phyloP scores from a whole-genome alignment of 2,113 vertebrate species.

The Mirounga angustirostris region DNA sequence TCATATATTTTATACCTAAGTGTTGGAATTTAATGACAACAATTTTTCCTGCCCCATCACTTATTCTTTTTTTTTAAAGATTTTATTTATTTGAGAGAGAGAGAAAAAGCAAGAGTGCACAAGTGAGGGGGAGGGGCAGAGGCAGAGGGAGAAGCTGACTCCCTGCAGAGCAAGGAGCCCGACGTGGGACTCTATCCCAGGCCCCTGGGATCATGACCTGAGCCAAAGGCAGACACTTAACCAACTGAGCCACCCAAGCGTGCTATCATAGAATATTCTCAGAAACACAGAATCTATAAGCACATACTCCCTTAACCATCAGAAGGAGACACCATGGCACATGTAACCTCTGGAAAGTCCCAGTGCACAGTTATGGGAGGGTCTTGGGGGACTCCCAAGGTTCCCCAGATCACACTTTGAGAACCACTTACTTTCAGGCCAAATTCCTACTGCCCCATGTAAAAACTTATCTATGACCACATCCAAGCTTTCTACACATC shows the following conservation, averaged over 20 bases:
- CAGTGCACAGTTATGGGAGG: not conserved
- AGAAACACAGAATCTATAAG: not conserved
- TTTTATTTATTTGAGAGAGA: no score
- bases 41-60: not conserved
- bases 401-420: not conserved
- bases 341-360: not conserved
- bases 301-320: no score
- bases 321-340: not conserved
- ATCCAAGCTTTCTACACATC: not conserved
- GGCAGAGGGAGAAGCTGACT: not conserved
- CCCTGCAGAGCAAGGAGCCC: not conserved
- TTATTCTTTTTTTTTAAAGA: not conserved
- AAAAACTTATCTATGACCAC: not conserved
- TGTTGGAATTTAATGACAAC: not conserved
- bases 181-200: not conserved
- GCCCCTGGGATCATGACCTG: not conserved
- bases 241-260: no score
- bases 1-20: not conserved
- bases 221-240: not conserved
- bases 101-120: no score
- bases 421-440: not conserved
- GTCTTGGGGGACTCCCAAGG: no score
- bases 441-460: not conserved
- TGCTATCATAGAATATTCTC: not conserved
- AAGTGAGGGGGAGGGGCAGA: no score